Evolutionary conservation across 2,888 invertebrate species (phyloP), one percentile per base, ranked within the genome.

Genomic region (Eilema caniola): DNA sequence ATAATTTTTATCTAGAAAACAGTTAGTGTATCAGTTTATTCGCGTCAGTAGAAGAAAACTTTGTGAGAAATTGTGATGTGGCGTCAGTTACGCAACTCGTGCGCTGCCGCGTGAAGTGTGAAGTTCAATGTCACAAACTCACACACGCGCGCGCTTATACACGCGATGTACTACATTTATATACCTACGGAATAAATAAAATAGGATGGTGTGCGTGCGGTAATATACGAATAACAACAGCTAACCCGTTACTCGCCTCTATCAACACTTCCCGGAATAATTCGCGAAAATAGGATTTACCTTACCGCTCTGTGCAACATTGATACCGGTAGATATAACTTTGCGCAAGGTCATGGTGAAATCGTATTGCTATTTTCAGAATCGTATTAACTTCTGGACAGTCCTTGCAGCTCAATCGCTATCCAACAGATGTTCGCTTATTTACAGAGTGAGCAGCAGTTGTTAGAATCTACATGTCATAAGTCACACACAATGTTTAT

Each of bases 51-150:
- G 59, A 69, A 60, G 60, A 65, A 65, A 65, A 65, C 53, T 59
- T 64, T 37, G 64, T 47, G 60, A 64, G 60, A 69, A 69, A 59
- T 63, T 69, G 77, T 75, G 76, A 71, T 70, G 81, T 80, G 76
- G 83, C 75, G 82, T 84, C 84, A 85, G 88, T 94, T 94, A 94
- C 94, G 94, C 90, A 94, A 94, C 90, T 89, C 93, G 86, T 90
- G 90, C 91, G 91, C 91, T 76, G 88, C 89, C 92, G 90, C 94
- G 93, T 92, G 92, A 92, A 92, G 93, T 92, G 91, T 95, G 95
- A 95, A 95, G 95, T 94, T 95, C 95, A 95, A 95, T 95, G 95
- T 95, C 95, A 94, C 92, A 87, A 89, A 88, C 90, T 87, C 91
- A 85, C 91, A 89, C 90, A 86, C 20, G 41, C 20, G 41, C 74